Conservation (phyloP, 1,140 invertebrate genomes). For the Berghia stephanieae region DNA sequence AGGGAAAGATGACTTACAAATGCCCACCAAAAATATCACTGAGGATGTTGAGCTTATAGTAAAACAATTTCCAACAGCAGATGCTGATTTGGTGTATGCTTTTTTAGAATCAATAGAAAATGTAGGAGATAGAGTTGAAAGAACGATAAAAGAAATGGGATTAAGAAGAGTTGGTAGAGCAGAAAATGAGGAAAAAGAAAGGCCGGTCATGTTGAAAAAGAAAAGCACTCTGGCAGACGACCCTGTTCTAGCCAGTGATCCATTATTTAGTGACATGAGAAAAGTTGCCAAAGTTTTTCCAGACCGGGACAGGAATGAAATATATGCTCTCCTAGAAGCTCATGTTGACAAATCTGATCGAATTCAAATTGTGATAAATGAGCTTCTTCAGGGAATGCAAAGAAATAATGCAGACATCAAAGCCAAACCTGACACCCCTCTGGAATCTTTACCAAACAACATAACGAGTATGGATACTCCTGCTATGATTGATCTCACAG, state of each 20-base stretch:
- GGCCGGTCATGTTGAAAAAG: slow-evolving; percentile 29
- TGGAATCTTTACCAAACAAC: too few relatives aligned
- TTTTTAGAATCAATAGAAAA: slow-evolving; percentile 13
- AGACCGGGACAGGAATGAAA: slow-evolving; percentile 55
- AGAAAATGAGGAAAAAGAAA: slow-evolving; percentile 18
- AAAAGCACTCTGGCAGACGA: slow-evolving; percentile 34
- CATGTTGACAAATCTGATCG: slow-evolving; percentile 56
- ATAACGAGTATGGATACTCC: too few relatives aligned
- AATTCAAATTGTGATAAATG: slow-evolving; percentile 57
- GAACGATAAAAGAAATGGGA: slow-evolving; percentile 44
- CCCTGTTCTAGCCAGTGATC: slow-evolving; percentile 46
- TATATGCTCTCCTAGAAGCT: slow-evolving; percentile 61
- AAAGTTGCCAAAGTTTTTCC: slow-evolving; percentile 57
- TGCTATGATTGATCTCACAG: too few relatives aligned
- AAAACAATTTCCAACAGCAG: neutral
- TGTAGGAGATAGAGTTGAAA: slow-evolving; percentile 42
- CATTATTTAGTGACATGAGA: slow-evolving; percentile 54
- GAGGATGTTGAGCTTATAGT: slow-evolving; percentile 7
- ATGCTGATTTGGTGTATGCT: slow-evolving; percentile 19
- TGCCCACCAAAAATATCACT: neutral
- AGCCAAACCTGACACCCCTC: too few relatives aligned
- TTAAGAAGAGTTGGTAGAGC: slow-evolving; percentile 23
- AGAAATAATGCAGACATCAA: too few relatives aligned
- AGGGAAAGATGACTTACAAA: neutral
- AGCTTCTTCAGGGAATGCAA: too few relatives aligned